These are phyloP conservation scores for Eupithecia inturbata DNA, from an alignment of 2,888 invertebrate genomes.

Conservation along the genomic window DNA sequence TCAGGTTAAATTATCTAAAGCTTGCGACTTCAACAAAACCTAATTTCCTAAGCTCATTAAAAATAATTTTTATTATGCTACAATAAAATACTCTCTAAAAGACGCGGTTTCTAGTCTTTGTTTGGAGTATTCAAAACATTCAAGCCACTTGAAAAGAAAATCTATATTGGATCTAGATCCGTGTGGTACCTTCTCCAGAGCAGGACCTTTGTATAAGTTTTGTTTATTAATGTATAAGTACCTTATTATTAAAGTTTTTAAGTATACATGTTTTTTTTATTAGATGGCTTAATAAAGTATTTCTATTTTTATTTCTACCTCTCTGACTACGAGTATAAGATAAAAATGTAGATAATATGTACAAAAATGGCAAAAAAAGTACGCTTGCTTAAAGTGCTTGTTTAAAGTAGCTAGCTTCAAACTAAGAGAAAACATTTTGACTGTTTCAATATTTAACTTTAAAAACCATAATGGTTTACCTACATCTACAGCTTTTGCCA, in stretches of 20 bases:
- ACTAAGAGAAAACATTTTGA: neutral
- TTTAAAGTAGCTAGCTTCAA: too few relatives aligned
- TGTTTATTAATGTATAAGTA: too few relatives aligned
- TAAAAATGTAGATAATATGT: neutral
- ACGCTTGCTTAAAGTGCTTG: too few relatives aligned
- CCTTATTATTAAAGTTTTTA: too few relatives aligned
- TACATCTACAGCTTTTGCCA: neutral
- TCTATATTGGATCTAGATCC: neutral
- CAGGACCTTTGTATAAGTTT: too few relatives aligned
- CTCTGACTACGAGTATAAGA: neutral
- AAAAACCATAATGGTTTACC: neutral
- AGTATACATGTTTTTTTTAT: too few relatives aligned
- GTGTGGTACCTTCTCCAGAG: neutral
- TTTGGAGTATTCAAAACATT: neutral
- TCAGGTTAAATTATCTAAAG: neutral
- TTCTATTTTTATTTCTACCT: too few relatives aligned
- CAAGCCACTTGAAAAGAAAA: neutral
- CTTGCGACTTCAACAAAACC: neutral
- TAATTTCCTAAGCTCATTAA: conserved; percentile 8
- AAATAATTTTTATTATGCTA: neutral
- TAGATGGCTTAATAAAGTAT: too few relatives aligned
- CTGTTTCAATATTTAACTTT: neutral
- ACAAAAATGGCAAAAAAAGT: neutral
- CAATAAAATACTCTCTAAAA: neutral
- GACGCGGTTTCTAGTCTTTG: conserved; percentile 1